phyloP scores from a whole-genome alignment of 2,888 invertebrate genomes.

The Ryuthela nishihirai region DNA sequence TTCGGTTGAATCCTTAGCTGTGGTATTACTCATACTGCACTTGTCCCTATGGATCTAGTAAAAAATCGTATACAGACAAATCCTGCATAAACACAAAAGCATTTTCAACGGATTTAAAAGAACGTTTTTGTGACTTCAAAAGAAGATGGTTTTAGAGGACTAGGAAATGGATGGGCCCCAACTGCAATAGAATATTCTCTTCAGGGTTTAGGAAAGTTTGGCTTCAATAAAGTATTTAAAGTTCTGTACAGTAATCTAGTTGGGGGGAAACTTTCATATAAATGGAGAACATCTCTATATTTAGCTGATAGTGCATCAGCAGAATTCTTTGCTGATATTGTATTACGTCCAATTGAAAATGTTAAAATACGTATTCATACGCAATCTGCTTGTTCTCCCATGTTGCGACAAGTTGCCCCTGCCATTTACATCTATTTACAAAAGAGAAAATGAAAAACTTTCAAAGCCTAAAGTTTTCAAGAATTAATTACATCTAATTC shows the following conservation, averaged over 20 bases:
- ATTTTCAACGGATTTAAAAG: constrained; percentile 72
- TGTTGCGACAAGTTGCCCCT: constrained; percentile 85
- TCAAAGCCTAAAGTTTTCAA: no score
- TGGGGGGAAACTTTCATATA: constrained; percentile 83
- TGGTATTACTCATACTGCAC: constrained; percentile 75
- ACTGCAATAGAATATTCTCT: constrained; percentile 94
- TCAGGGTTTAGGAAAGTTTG: constrained; percentile 76
- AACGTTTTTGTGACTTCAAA: constrained; percentile 71
- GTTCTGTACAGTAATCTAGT: constrained; percentile 73
- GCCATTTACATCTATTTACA: constrained; percentile 87
- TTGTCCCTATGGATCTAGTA: constrained; percentile 91
- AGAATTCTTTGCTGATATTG: constrained; percentile 99
- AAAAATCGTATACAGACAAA: constrained; percentile 85
- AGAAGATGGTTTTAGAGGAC: constrained; percentile 79
- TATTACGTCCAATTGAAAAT: constrained; percentile 93
- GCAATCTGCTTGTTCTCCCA: constrained; percentile 84
- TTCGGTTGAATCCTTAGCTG: constrained; percentile 83
- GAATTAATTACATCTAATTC: no score
- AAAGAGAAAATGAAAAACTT: constrained; percentile 60
- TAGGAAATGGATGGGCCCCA: constrained; percentile 95
- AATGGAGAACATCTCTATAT: constrained; percentile 84
- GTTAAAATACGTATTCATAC: constrained; percentile 96
- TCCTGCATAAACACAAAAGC: constrained; percentile 83
- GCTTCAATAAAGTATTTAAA: constrained; percentile 96
- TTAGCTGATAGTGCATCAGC: constrained; percentile 92